phyloP scores from a whole-genome alignment of 1,140 invertebrate species.

The Thalassaphorura encarpata region DNA sequence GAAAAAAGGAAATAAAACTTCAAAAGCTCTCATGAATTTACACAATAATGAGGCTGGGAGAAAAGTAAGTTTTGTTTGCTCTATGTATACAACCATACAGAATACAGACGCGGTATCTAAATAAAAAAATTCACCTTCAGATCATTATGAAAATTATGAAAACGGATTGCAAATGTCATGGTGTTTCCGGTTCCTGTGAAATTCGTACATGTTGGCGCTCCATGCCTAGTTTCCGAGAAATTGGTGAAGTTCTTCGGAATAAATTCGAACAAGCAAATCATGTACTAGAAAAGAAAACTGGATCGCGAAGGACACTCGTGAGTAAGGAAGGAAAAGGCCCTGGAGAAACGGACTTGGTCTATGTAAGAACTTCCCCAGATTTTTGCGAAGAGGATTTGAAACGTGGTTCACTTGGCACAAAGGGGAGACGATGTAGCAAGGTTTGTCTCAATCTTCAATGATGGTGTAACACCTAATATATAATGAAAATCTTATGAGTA shows the following conservation, averaged over 20 bases:
- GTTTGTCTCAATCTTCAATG: constrained; percentile 1
- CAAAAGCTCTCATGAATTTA: constrained; percentile 41
- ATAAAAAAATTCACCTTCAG: constrained; percentile 33
- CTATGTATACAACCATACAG: neutral
- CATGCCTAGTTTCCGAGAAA: constrained; percentile 41
- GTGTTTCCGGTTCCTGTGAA: constrained; percentile 55
- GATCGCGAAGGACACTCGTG: constrained; percentile 31
- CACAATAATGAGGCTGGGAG: constrained; percentile 46
- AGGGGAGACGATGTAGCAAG: constrained; percentile 42
- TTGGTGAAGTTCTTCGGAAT: constrained; percentile 39
- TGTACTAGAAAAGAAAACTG: constrained; percentile 35
- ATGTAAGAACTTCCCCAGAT: constrained; percentile 45
- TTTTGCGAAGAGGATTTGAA: constrained; percentile 44
- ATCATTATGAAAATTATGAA: constrained; percentile 46
- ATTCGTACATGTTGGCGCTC: constrained; percentile 55
- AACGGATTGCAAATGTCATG: constrained; percentile 56
- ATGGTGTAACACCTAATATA: neutral
- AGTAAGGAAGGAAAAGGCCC: constrained; percentile 24
- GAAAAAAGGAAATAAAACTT: constrained; percentile 25
- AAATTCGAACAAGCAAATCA: constrained; percentile 41
- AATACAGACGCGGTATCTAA: neutral
- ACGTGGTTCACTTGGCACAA: constrained; percentile 52
- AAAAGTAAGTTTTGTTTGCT: constrained; percentile 35
- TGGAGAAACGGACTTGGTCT: constrained; percentile 42
- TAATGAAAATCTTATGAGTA: too few relatives aligned